These are phyloP conservation scores for Ichneumoninae sp. DNA, from an alignment of 2,888 invertebrate species.

Conservation along the genomic window DNA sequence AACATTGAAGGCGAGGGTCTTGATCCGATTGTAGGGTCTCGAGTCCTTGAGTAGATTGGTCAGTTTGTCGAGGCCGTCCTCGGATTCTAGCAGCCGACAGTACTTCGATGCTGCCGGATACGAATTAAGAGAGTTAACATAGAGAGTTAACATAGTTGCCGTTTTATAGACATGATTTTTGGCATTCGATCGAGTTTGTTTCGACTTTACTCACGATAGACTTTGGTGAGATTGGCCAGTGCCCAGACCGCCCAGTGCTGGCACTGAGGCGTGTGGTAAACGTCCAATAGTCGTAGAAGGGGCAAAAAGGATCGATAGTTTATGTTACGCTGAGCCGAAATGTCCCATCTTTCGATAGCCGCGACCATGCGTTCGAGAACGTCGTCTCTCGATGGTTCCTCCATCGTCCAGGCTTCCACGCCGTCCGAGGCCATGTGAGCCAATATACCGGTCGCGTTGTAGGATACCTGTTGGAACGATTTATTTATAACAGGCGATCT, in stretches of 20 bases:
- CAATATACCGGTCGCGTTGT: conserved; percentile 97
- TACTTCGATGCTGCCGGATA: conserved; percentile 93
- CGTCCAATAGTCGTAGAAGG: conserved; percentile 92
- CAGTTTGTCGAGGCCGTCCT: conserved; percentile 92
- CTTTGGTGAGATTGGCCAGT: conserved; percentile 96
- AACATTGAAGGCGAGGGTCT: conserved; percentile 89
- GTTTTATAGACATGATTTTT: conserved; percentile 15
- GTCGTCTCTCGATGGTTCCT: conserved; percentile 88
- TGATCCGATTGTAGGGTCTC: conserved; percentile 88
- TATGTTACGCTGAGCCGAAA: conserved; percentile 95
- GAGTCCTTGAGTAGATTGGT: conserved; percentile 88
- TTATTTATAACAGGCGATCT: not conserved
- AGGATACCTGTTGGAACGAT: conserved; percentile 89
- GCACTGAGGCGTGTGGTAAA: conserved; percentile 95
- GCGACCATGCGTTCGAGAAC: conserved; percentile 91
- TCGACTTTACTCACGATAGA: conserved; percentile 91
- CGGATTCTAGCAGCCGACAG: conserved; percentile 93
- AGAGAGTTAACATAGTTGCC: conserved; percentile 6
- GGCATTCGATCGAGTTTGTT: not conserved
- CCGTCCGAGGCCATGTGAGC: conserved; percentile 98
- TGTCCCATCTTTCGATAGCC: conserved; percentile 95
- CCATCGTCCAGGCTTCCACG: conserved; percentile 91
- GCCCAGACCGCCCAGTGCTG: conserved; percentile 99
- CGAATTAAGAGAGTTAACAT: conserved; percentile 10
- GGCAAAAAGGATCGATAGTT: conserved; percentile 99